These are phyloP conservation scores for Cinara cedri DNA, from an alignment of 2,888 invertebrate genomes.

Conservation along the genomic window DNA sequence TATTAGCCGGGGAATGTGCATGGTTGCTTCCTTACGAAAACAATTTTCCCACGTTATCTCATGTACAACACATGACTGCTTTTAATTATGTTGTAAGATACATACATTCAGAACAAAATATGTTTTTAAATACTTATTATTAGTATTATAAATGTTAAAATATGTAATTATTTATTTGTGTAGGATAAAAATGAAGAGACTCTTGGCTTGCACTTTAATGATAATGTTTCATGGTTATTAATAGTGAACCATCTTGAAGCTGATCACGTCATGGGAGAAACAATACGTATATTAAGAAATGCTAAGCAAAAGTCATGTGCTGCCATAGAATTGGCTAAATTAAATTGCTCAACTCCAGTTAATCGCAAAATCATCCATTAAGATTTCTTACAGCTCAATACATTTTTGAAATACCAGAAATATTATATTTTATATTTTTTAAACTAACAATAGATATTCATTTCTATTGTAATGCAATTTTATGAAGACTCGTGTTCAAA, in stretches of 20 bases:
- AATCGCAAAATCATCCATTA: neutral
- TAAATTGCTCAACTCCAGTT: constrained; percentile 29
- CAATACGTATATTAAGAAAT: constrained; percentile 27
- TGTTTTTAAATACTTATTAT: neutral
- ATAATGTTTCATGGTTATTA: constrained; percentile 38
- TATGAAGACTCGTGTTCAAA: neutral
- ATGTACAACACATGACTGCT: constrained; percentile 28
- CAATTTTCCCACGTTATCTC: constrained; percentile 34
- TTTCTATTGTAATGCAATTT: neutral
- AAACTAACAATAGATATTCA: neutral
- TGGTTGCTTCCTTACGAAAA: constrained; percentile 50
- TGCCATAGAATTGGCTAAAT: constrained; percentile 12
- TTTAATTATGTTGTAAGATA: constrained; percentile 30
- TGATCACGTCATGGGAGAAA: constrained; percentile 7
- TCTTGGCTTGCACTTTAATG: constrained; percentile 26
- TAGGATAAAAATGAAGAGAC: constrained; percentile 43
- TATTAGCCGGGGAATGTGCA: constrained; percentile 38
- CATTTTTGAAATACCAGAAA: neutral
- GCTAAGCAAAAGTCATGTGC: constrained; percentile 25
- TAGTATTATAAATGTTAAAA: no score
- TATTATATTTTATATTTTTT: neutral
- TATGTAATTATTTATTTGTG: neutral
- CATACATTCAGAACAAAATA: neutral
- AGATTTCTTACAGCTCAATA: constrained; percentile 21
- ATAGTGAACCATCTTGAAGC: constrained; percentile 37